Conservation (phyloP, 2,888 invertebrate species). For the Phymatocera aterrima region DNA sequence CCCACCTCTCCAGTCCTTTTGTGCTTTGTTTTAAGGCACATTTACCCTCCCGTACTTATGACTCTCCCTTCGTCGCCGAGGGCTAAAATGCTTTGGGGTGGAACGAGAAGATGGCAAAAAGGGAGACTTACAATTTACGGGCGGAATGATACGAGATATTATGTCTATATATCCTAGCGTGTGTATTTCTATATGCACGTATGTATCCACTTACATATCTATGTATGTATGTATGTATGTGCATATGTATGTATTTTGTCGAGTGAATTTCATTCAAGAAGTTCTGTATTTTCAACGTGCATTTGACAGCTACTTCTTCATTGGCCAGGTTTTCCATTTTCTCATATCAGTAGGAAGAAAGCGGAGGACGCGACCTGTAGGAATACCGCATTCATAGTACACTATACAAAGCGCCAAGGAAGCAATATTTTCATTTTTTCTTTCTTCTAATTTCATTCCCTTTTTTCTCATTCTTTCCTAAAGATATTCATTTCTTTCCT, state of each 20-base stretch:
- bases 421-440: not conserved
- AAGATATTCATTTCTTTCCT: too few relatives aligned
- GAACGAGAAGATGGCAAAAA: not conserved
- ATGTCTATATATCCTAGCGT: not conserved
- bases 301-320: conserved; percentile 3
- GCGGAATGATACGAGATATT: conserved; percentile 17
- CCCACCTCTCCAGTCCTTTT: not conserved
- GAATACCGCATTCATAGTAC: not conserved
- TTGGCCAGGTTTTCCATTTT: conserved; percentile 14
- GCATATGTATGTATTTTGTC: not conserved
- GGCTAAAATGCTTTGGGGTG: not conserved
- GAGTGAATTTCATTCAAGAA: conserved; percentile 18
- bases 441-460: too few relatives aligned
- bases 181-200: not conserved
- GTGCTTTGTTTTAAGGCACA: conserved; percentile 37
- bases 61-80: not conserved
- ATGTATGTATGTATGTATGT: too few relatives aligned
- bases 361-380: not conserved
- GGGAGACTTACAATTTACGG: conserved; percentile 32
- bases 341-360: conserved; percentile 21
- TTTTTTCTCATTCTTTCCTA: too few relatives aligned
- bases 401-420: not conserved
- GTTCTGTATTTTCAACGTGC: conserved; percentile 21
- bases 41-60: conserved; percentile 30
- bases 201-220: not conserved